A percentile compares a stretch with the other conserved stretches of the same genome.
phyloP scores from a whole-genome alignment of 2,113 vertebrate species.

The Takifugu bimaculatus region DNA sequence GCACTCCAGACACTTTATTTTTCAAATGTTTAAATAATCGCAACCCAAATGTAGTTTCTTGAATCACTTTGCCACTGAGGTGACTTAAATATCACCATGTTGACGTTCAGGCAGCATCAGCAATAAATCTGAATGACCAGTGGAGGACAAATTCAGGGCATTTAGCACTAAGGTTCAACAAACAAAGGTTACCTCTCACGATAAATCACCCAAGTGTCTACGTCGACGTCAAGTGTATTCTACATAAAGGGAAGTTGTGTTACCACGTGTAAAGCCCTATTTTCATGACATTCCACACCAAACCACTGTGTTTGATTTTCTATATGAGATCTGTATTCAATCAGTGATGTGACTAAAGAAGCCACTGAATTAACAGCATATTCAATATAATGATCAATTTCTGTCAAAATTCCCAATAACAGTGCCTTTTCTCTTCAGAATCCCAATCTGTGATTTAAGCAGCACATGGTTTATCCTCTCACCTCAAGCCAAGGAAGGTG shows the following conservation, averaged over 20 bases:
- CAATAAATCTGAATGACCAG: slow-evolving; percentile 20
- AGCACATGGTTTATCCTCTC: slow-evolving; percentile 17
- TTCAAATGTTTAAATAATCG: slow-evolving; percentile 17
- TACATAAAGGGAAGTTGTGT: not conserved
- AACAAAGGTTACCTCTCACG: slow-evolving; percentile 3
- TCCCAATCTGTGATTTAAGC: slow-evolving; percentile 21
- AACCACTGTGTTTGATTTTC: not conserved
- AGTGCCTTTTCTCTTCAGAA: slow-evolving; percentile 14
- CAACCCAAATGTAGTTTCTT: slow-evolving; percentile 10
- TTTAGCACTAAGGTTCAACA: slow-evolving; percentile 18
- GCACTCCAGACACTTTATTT: not conserved
- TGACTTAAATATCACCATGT: slow-evolving; percentile 8
- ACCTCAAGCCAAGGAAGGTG: slow-evolving; percentile 3
- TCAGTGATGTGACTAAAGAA: not conserved
- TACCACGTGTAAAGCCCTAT: not conserved
- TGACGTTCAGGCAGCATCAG: slow-evolving; percentile 3
- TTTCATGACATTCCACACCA: not conserved
- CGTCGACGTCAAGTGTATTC: slow-evolving; percentile 10
- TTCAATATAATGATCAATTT: not conserved
- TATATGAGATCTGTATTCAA: too few species aligned
- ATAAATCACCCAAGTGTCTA: not conserved
- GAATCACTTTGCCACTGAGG: slow-evolving; percentile 10
- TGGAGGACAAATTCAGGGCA: slow-evolving; percentile 23
- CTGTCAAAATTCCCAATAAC: slow-evolving; percentile 3
- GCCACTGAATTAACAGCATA: not conserved